phyloP scores from a whole-genome alignment of 2,888 invertebrate species.

The Bombylius major region DNA sequence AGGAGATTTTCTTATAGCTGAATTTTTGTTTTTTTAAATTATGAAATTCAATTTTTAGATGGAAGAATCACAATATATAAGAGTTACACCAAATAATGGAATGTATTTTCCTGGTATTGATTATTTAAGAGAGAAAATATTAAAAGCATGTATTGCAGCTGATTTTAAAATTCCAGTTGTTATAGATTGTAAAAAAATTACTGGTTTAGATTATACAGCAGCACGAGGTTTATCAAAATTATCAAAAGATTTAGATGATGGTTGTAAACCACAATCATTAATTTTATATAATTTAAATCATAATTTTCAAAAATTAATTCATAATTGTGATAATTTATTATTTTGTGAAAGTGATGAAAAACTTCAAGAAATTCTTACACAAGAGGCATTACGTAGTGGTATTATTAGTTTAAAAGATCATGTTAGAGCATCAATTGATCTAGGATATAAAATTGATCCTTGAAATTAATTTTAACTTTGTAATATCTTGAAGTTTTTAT shows the following conservation, averaged over 20 bases:
- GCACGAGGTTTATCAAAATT: slow-evolving; percentile 39
- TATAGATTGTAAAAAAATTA: slow-evolving; percentile 53
- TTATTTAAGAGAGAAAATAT: slow-evolving; percentile 45
- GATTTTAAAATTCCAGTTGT: slow-evolving; percentile 41
- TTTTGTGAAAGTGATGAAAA: slow-evolving; percentile 29
- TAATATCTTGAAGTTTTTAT: background rate
- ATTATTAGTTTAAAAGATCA: slow-evolving; percentile 31
- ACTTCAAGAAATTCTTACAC: slow-evolving; percentile 29
- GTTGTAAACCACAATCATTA: slow-evolving; percentile 23
- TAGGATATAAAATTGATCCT: slow-evolving; percentile 31
- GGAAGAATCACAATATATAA: slow-evolving; percentile 43
- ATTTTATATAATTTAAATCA: slow-evolving; percentile 26
- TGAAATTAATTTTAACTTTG: background rate
- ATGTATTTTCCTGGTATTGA: slow-evolving; percentile 62
- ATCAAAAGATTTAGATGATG: slow-evolving; percentile 26
- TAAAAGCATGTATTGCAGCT: slow-evolving; percentile 39
- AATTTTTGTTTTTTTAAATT: no score
- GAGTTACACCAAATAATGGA: slow-evolving; percentile 52
- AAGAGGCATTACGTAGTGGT: slow-evolving; percentile 32
- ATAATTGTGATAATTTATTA: slow-evolving; percentile 29
- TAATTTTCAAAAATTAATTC: slow-evolving; percentile 27
- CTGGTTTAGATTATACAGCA: slow-evolving; percentile 57
- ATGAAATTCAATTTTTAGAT: slow-evolving; percentile 26
- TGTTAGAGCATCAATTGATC: slow-evolving; percentile 34
- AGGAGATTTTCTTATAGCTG: no score